Evolutionary conservation across 37 sponge, comb jelly and placozoan species (phyloP).

Genomic region (Halisarca cf. caerulea): DNA sequence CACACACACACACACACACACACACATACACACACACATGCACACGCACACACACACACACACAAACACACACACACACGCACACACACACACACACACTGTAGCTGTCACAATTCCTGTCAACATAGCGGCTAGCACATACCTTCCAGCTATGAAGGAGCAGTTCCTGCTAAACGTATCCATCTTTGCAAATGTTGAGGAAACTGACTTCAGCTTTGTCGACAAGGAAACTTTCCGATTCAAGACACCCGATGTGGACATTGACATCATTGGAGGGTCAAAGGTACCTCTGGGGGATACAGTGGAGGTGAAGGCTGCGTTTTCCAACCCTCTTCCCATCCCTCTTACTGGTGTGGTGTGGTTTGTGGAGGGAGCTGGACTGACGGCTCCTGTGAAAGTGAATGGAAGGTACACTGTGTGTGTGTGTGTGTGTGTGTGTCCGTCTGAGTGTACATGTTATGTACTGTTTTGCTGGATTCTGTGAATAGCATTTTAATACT

Average conservation of each 20-base stretch:
- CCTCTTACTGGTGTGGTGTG: conserved; percentile 42
- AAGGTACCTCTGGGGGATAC: conserved; percentile 7
- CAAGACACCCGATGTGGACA: background rate
- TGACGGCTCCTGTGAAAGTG: conserved; percentile 14
- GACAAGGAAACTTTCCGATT: conserved; percentile 16
- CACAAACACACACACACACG: too few species aligned
- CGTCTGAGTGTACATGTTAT: too few species aligned
- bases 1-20: too few species aligned
- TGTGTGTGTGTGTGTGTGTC: too few species aligned
- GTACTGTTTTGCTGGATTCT: too few species aligned
- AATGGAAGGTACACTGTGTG: background rate
- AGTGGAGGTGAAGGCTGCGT: conserved; percentile 14
- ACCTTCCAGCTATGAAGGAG: conserved; percentile 22
- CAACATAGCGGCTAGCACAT: background rate
- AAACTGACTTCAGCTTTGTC: conserved; percentile 21
- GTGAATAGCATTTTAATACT: too few species aligned
- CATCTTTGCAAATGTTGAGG: conserved; percentile 30
- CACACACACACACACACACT: background rate
- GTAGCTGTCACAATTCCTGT: background rate
- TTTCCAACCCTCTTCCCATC: conserved; percentile 43
- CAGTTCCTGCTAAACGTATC: conserved; percentile 39
- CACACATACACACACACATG: too few species aligned
- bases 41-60: too few species aligned
- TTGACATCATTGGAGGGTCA: background rate
- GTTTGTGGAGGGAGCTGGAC: conserved; percentile 52